phyloP scores from a whole-genome alignment of 1,140 invertebrate species.

The Spodoptera litura region DNA sequence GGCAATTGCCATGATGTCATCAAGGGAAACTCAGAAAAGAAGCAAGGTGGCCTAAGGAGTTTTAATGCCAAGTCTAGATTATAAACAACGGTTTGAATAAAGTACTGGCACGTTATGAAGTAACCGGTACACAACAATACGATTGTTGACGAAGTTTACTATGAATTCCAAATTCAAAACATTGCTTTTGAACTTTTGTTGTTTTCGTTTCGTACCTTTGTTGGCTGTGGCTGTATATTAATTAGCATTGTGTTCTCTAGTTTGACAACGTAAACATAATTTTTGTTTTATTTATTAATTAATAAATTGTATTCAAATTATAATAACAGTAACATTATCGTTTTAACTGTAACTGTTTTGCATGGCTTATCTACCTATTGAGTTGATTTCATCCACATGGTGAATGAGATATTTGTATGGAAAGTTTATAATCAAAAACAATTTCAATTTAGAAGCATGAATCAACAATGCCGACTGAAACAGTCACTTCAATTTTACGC shows the following conservation, averaged over 20 bases:
- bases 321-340: too few relatives aligned
- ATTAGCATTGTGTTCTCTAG: background rate
- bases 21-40: background rate
- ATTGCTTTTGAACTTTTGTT: background rate
- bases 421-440: too few relatives aligned
- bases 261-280: background rate
- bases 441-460: background rate
- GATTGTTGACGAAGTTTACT: background rate
- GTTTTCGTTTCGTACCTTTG: background rate
- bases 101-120: constrained; percentile 2
- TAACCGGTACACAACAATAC: background rate
- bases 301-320: too few relatives aligned
- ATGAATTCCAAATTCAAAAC: constrained; percentile 19
- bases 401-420: too few relatives aligned
- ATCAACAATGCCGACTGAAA: background rate
- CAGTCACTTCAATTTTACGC: background rate
- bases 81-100: background rate
- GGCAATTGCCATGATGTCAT: constrained; percentile 30
- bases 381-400: too few relatives aligned
- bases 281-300: background rate
- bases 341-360: too few relatives aligned
- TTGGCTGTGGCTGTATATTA: too few relatives aligned
- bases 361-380: too few relatives aligned
- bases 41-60: background rate
- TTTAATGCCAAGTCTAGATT: background rate